These are phyloP conservation scores for Brachyhypopomus occidentalis DNA, from an alignment of 2,113 vertebrate genomes.

Conservation along the genomic window DNA sequence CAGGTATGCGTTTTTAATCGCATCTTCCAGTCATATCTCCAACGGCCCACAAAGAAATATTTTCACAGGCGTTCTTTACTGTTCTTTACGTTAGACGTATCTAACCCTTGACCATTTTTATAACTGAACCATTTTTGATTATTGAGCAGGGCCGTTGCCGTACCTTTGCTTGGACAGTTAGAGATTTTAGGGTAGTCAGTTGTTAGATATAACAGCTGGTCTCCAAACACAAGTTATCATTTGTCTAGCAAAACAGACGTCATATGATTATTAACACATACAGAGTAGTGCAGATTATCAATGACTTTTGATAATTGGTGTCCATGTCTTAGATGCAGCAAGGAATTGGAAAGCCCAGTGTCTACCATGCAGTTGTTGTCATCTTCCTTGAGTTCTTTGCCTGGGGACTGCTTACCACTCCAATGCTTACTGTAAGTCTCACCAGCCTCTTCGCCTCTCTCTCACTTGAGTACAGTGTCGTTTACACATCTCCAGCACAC, in stretches of 20 bases:
- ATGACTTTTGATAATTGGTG: background rate
- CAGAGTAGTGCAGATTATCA: background rate
- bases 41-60: no score
- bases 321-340: conserved; percentile 75
- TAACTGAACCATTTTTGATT: no score
- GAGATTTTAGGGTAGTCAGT: background rate
- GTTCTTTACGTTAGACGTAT: no score
- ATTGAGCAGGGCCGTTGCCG: no score
- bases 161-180: no score
- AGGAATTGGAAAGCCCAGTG: conserved; percentile 83
- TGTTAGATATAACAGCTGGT: background rate
- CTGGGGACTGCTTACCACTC: conserved; percentile 94
- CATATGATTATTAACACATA: background rate
- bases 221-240: background rate
- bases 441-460: background rate
- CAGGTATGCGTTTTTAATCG: no score
- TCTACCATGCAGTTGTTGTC: conserved; percentile 89
- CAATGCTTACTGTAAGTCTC: conserved; percentile 90
- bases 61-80: no score
- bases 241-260: background rate
- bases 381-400: conserved; percentile 98
- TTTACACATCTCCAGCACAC: no score
- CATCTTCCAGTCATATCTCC: no score
- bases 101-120: no score
- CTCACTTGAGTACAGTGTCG: background rate